Evolutionary conservation across 2,113 vertebrate species (phyloP).

Genomic region (Isurus oxyrinchus): DNA sequence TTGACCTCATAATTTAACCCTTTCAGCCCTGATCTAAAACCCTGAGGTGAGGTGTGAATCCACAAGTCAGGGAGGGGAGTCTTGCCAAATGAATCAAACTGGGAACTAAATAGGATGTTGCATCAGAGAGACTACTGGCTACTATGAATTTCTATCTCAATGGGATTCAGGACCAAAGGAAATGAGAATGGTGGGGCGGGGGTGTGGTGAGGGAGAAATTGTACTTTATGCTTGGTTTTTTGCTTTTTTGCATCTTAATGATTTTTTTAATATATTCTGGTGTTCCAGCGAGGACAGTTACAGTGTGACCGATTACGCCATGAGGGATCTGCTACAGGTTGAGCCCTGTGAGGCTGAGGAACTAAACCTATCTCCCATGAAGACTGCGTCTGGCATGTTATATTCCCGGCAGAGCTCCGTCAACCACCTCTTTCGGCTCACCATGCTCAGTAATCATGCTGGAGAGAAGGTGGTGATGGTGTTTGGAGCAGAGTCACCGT

Average conservation of each 20-base stretch:
- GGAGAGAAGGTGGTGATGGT: slow-evolving; percentile 75
- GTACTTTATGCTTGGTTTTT: not conserved
- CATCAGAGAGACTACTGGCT: not conserved
- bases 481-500: slow-evolving; percentile 77
- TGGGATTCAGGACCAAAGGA: no score
- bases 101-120: not conserved
- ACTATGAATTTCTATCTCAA: not conserved
- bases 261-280: not conserved
- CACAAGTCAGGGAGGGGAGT: no score
- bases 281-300: slow-evolving; percentile 83
- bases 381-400: slow-evolving; percentile 61
- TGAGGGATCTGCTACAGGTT: slow-evolving; percentile 79
- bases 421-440: slow-evolving; percentile 70
- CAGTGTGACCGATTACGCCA: slow-evolving; percentile 76
- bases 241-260: not conserved
- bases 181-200: not conserved
- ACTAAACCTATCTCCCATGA: slow-evolving; percentile 61
- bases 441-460: slow-evolving; percentile 74
- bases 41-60: not conserved
- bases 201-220: not conserved
- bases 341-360: slow-evolving; percentile 64
- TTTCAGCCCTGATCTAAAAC: no score
- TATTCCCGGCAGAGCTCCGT: slow-evolving; percentile 61
- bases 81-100: not conserved
- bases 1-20: no score